Base-by-base conservation (phyloP, 2,113 vertebrate genomes). In the Nesoenas mayeri region DNA sequence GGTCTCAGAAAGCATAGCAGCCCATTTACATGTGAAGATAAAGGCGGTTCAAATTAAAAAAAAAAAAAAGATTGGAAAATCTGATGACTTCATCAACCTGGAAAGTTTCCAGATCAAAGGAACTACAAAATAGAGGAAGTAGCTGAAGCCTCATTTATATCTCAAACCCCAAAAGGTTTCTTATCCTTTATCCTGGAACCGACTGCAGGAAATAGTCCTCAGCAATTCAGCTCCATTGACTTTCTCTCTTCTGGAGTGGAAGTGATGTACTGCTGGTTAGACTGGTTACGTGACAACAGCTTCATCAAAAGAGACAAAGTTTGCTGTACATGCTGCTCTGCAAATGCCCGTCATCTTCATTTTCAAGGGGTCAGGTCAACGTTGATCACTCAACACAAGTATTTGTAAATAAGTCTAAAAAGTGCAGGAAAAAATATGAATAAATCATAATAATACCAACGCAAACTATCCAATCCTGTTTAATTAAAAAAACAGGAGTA, bases 31-130 rank as follows among this genome's bases (percentile, higher is more conserved):
- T 2, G 9, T 11, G 15, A 79, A 93, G 32, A 25, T 48, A 74
- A 67, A 38, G 22, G 22, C 36, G 75, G 57, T 19, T 15, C 19
- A 82, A 64, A 47, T 14, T 10, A 61, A 92, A 81, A 71, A 61
- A 92, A 81, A 71, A 32, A 4, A 22, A 44, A 38, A n/a, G 64
- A 88, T 84, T 92, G 70, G 90, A 67, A 93, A 92, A 83, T 79
- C 44, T 65, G 42, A 67, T 58, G 21, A 93, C 73, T 95, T 96
- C 42, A 66, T 13, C 11, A 60, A 56, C 36, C 48, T 91, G 80
- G 87, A 85, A 88, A 75, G 25, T 31, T 72, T 96, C 73, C 83
- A 89, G 57, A 89, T 82, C 51, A 95, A 74, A 83, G 36, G 32
- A 95, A 50, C 47, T 80, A 51, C 40, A 82, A 79, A 79, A 81